Conservation (phyloP, 2,888 invertebrate genomes). For the Phanerotoma sp. region DNA sequence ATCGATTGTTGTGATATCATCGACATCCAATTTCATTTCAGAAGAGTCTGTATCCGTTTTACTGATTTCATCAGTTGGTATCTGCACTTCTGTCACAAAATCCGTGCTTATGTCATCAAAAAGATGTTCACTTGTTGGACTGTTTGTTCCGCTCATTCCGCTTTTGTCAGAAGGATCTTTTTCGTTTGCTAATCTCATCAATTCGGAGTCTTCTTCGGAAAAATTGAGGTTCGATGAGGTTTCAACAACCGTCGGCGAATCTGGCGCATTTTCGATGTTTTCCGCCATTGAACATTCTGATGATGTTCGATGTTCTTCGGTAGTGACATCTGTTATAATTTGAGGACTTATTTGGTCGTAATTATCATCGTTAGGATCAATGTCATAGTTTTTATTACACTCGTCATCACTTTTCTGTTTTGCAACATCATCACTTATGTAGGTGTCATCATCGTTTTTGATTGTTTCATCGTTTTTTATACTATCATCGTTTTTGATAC, state of each 20-base stretch:
- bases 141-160: too few species aligned
- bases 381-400: too few species aligned
- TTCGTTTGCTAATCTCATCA: neutral
- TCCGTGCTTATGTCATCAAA: neutral
- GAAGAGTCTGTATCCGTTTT: constrained; percentile 2
- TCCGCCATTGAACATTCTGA: constrained; percentile 1
- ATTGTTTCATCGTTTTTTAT: too few species aligned
- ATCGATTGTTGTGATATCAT: constrained; percentile 4
- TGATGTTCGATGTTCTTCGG: constrained; percentile 7
- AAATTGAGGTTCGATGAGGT: neutral
- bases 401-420: too few species aligned
- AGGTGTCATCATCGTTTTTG: too few species aligned
- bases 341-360: too few species aligned
- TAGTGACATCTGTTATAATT: constrained; percentile 7
- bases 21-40: neutral
- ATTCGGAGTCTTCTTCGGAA: neutral
- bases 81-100: neutral
- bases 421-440: too few species aligned
- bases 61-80: neutral
- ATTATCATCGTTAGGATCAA: too few species aligned
- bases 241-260: neutral
- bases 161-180: too few species aligned
- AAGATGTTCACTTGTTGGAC: neutral
- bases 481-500: too few species aligned
- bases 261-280: neutral